A percentile compares a stretch with the other conserved stretches of the same genome.
Evolutionary conservation across 35 echinoderm and acorn worm genomes (phyloP).

Genomic region (Eucidaris tribuloides): DNA sequence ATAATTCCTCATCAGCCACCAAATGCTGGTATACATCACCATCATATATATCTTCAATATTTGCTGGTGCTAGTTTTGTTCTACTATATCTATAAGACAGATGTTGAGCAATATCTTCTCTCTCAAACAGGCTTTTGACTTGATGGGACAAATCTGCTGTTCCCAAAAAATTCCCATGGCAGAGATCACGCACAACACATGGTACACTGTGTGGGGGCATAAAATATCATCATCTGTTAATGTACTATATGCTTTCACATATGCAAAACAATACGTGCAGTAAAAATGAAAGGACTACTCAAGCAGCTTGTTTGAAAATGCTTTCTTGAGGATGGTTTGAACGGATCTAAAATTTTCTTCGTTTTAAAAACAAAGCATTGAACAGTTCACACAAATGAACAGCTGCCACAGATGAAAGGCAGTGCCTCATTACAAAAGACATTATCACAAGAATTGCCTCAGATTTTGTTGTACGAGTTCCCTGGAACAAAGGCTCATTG

Average conservation of each 20-base stretch:
- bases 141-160: not conserved
- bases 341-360: not conserved
- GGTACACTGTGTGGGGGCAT: not conserved
- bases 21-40: conserved; percentile 46
- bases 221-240: not conserved
- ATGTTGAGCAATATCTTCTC: not conserved
- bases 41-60: conserved; percentile 68
- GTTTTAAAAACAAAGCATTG: not conserved
- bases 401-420: not conserved
- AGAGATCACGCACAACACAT: not conserved
- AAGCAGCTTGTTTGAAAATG: not conserved
- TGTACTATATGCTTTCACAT: not conserved
- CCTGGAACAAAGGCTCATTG: not conserved
- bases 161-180: not conserved
- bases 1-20: conserved; percentile 9
- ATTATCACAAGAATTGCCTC: not conserved
- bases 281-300: not conserved
- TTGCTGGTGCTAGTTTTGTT: not conserved
- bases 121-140: not conserved
- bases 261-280: not conserved
- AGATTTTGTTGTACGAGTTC: not conserved
- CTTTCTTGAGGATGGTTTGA: not conserved
- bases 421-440: not conserved
- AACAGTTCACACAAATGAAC: not conserved
- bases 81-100: not conserved